A percentile compares a stretch with the other conserved stretches of the same genome.
Evolutionary conservation across 2,888 invertebrate genomes (phyloP).

Genomic region (Bombyx huttoni): DNA sequence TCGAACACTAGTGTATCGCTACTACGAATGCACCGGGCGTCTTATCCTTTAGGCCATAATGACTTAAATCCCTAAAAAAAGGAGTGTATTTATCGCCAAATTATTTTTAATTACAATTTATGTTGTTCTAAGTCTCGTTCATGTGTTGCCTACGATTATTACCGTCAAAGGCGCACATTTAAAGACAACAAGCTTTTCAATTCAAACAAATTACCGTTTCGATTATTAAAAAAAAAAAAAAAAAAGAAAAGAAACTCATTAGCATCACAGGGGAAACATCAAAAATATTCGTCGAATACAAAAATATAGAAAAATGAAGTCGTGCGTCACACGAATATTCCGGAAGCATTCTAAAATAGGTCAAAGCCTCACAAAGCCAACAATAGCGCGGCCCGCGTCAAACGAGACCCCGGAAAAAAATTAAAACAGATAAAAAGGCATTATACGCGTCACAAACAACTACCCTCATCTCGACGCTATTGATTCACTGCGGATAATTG

Average conservation of each 20-base stretch:
- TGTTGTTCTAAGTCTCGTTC: too few species aligned
- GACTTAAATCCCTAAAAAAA: too few species aligned
- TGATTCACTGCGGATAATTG: conserved; percentile 73
- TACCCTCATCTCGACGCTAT: conserved; percentile 71
- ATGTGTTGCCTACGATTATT: too few species aligned
- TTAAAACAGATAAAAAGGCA: conserved; percentile 51
- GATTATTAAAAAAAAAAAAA: too few species aligned
- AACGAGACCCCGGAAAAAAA: conserved; percentile 20
- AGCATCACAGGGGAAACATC: not conserved
- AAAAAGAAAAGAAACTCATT: not conserved
- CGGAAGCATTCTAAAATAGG: conserved; percentile 16
- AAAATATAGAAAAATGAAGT: not conserved
- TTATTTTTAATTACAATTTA: too few species aligned
- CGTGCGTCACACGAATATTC: not conserved
- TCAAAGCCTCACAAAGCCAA: conserved; percentile 11
- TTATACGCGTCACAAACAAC: conserved; percentile 53
- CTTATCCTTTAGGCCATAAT: too few species aligned
- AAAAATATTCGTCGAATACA: not conserved
- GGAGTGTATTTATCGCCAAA: too few species aligned
- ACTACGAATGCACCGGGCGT: too few species aligned
- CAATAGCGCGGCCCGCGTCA: conserved; percentile 4
- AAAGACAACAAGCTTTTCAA: too few species aligned
- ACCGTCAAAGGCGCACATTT: too few species aligned
- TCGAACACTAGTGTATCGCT: too few species aligned
- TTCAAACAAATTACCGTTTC: too few species aligned